Base-by-base conservation (phyloP, 2,888 invertebrate genomes). In the Torymus tubicola region DNA sequence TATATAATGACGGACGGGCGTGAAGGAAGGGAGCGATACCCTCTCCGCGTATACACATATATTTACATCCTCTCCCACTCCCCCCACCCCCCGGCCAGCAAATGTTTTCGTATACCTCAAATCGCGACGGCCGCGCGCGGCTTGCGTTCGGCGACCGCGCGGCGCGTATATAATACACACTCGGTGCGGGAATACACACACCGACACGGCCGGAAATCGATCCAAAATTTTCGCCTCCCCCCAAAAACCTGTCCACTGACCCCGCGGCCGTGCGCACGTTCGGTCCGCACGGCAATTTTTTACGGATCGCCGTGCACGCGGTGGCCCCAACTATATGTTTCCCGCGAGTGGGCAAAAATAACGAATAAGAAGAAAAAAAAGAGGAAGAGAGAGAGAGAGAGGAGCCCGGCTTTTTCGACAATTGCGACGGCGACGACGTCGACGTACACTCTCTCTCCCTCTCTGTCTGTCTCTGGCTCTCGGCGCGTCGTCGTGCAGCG, bases 401-500 rank as follows among this genome's bases (percentile, higher is more conserved):
- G 14, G 50, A 52, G 18, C 50, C 14, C 8, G 16, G 16, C 50
- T n/a, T 74, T 74, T 74, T 75, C 65, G 65, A 64, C 73, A 73
- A 53, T 65, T 21, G 57, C 42, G 52, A 50, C 16, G 2, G 53
- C 13, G 52, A 31, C 42, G n/a, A 21, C 18, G 52, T 14, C 53
- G 8, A 13, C 8, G 18, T 14, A 21, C 18, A 18, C 42, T 8
- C 42, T 42, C 42, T 42, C 8, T 42, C 42, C 42, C 42, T 42
- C 42, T 42, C 42, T 42, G 5, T 31, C 31, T 42, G 5, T 31
- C 31, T 42, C 42, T 42, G 42, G 1, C 42, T 42, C 42, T 42
- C 24, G 21, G 1, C 42, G 69, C 58, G 57, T 31, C 82, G 86
- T 76, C 68, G 85, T 84, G 86, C 86, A 82, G 79, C 61, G 78